phyloP scores from a whole-genome alignment of 1,140 invertebrate species.

The Drosophila biarmipes region DNA sequence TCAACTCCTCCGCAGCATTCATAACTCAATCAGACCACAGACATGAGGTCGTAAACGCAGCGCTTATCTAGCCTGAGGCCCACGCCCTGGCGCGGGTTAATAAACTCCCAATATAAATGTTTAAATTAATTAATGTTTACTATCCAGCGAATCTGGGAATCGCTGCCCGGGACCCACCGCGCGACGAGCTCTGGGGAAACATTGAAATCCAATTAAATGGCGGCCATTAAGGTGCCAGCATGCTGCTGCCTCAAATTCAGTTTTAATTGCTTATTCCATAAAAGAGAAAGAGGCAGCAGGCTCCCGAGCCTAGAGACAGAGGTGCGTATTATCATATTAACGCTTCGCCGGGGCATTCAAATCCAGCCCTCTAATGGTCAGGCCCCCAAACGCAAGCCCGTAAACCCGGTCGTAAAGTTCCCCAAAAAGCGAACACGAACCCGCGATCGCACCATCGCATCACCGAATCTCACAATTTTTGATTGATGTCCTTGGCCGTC shows the following conservation, averaged over 20 bases:
- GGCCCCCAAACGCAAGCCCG: background rate
- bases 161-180: slow-evolving; percentile 63
- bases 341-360: slow-evolving; percentile 47
- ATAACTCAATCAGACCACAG: slow-evolving; percentile 74
- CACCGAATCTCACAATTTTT: slow-evolving; percentile 50
- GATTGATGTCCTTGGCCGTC: slow-evolving; percentile 79
- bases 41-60: slow-evolving; percentile 40
- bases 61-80: slow-evolving; percentile 37
- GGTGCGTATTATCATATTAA: slow-evolving; percentile 81
- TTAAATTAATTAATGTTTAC: slow-evolving; percentile 77
- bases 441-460: slow-evolving; percentile 4
- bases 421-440: background rate
- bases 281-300: slow-evolving; percentile 57
- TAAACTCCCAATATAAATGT: slow-evolving; percentile 80
- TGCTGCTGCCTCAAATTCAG: slow-evolving; percentile 65
- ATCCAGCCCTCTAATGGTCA: slow-evolving; percentile 28
- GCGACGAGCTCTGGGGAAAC: slow-evolving; percentile 49
- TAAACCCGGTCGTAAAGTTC: slow-evolving; percentile 14
- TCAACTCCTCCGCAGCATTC: slow-evolving; percentile 49
- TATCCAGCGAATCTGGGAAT: slow-evolving; percentile 39
- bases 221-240: slow-evolving; percentile 71
- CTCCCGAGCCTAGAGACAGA: slow-evolving; percentile 39
- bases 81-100: slow-evolving; percentile 47
- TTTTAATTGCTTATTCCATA: slow-evolving; percentile 82
- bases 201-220: slow-evolving; percentile 81